Conservation (phyloP, 2,113 vertebrate species). For the Crotophaga sulcirostris region DNA sequence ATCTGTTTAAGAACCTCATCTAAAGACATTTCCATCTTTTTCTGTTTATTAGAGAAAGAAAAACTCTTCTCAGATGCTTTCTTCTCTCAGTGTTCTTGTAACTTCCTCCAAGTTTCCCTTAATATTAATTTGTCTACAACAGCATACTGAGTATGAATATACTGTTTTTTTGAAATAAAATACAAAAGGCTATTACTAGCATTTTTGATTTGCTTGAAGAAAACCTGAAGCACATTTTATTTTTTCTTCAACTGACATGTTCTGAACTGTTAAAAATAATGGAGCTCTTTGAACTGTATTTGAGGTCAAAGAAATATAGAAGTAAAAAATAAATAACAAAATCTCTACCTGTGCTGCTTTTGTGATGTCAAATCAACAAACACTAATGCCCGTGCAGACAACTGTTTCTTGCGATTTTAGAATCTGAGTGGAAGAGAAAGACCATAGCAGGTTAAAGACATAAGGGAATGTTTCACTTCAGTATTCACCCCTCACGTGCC, state of each 20-base stretch:
- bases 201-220: constrained; percentile 24
- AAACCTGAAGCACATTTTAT: neutral
- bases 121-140: constrained; percentile 31
- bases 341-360: neutral
- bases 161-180: constrained; percentile 22
- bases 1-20: constrained; percentile 43
- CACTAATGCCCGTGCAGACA: neutral
- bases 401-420: neutral
- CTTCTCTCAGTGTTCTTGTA: neutral
- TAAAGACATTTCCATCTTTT: constrained; percentile 33
- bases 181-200: constrained; percentile 10
- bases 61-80: constrained; percentile 5
- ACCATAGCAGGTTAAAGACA: neutral
- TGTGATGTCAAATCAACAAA: neutral
- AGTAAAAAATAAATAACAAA: neutral
- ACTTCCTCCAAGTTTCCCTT: neutral
- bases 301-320: neutral
- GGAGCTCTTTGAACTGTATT: constrained; percentile 3
- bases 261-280: constrained; percentile 2
- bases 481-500: neutral
- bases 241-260: neutral
- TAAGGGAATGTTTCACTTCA: neutral
- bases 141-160: neutral
- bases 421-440: neutral
- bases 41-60: constrained; percentile 30